Conservation (phyloP, 92 coral and sea anemone species). For the Virgularia gustaviana region DNA sequence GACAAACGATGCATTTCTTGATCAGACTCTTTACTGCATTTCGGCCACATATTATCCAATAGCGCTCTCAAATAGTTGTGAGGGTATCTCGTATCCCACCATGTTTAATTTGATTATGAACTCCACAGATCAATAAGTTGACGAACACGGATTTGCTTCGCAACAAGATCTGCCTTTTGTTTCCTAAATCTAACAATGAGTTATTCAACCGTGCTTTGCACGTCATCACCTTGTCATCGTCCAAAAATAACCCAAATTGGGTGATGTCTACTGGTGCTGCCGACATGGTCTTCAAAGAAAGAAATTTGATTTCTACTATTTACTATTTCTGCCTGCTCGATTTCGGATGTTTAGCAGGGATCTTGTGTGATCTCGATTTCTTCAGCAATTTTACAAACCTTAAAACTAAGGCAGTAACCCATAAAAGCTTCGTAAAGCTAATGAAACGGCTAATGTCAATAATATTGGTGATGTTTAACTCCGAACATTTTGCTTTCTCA, state of each 20-base stretch:
- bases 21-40: background rate
- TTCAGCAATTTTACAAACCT: background rate
- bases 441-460: too few relatives aligned
- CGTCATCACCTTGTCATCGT: background rate
- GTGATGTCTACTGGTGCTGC: background rate
- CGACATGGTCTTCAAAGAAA: background rate
- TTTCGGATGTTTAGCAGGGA: background rate
- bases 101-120: background rate
- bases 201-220: background rate
- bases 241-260: background rate
- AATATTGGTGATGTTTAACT: too few relatives aligned
- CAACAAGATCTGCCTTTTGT: background rate
- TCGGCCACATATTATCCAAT: background rate
- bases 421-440: too few relatives aligned
- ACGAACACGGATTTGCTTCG: background rate
- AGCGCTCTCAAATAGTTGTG: background rate
- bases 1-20: background rate
- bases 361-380: background rate
- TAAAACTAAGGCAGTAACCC: background rate
- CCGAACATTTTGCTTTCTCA: too few relatives aligned
- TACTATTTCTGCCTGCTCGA: background rate
- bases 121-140: background rate
- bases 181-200: background rate
- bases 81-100: background rate
- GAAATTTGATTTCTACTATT: background rate